These are phyloP conservation scores for Oncorhynchus nerka DNA, from an alignment of 2,113 vertebrate species.

Conservation along the genomic window DNA sequence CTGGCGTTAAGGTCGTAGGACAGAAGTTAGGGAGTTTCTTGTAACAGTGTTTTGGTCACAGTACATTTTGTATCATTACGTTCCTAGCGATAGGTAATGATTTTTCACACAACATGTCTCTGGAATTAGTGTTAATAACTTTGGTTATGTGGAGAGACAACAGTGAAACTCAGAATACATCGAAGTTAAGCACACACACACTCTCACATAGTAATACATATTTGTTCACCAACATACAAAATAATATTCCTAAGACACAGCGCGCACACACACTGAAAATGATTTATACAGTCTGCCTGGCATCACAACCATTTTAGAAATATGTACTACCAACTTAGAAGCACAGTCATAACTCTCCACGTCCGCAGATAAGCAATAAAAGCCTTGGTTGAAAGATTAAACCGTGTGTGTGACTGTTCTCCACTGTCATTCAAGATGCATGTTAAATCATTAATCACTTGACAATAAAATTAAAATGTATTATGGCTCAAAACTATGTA, in stretches of 20 bases:
- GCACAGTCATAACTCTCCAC: conserved; percentile 35
- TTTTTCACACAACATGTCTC: not conserved
- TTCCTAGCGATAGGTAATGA: not conserved
- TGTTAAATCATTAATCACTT: conserved; percentile 10
- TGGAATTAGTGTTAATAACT: not conserved
- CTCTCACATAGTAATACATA: not conserved
- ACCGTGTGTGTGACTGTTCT: conserved; percentile 28
- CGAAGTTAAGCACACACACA: not conserved
- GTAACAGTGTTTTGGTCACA: not conserved
- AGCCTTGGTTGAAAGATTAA: too few relatives aligned
- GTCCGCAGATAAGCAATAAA: conserved; percentile 1
- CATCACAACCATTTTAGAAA: conserved; percentile 38
- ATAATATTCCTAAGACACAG: not conserved
- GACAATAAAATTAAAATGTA: not conserved
- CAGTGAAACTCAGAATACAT: not conserved
- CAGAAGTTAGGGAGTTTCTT: conserved; percentile 18
- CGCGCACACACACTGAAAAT: not conserved
- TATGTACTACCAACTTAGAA: conserved; percentile 35
- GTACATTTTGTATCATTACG: not conserved
- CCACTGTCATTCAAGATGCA: conserved; percentile 25
- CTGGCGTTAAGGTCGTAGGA: conserved; percentile 32
- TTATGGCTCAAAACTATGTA: not conserved
- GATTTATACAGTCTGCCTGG: conserved; percentile 28
- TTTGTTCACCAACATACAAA: not conserved
- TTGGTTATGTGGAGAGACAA: conserved; percentile 42